Conservation (phyloP, 2,797 vertebrate species). For the Syngnathus acus region DNA sequence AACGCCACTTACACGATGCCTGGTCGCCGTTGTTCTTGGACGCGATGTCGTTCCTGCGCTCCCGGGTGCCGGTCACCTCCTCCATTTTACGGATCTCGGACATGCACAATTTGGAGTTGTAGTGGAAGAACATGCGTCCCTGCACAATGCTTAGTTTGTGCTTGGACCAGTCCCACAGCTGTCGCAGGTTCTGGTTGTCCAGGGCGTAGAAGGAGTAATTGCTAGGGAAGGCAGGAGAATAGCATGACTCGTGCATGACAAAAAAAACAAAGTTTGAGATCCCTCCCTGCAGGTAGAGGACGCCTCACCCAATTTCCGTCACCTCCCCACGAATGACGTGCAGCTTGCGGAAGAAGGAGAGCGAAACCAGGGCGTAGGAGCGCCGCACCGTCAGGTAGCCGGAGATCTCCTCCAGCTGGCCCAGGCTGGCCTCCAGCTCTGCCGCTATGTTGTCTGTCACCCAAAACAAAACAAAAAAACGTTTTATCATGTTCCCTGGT, state of each 20-base stretch:
- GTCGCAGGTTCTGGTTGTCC: slow-evolving; percentile 94
- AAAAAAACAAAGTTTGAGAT: slow-evolving; percentile 14
- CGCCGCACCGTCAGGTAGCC: slow-evolving; percentile 89
- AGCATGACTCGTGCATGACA: neutral
- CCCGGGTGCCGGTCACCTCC: slow-evolving; percentile 83
- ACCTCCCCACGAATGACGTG: slow-evolving; percentile 83
- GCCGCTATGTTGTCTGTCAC: slow-evolving; percentile 87
- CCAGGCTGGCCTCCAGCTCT: slow-evolving; percentile 91
- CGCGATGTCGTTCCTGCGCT: slow-evolving; percentile 83
- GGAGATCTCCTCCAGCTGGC: slow-evolving; percentile 93
- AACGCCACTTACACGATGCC: slow-evolving; percentile 84
- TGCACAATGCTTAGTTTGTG: slow-evolving; percentile 87
- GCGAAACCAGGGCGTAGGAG: slow-evolving; percentile 92
- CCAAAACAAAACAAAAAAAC: slow-evolving; percentile 17
- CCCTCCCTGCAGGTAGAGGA: slow-evolving; percentile 22
- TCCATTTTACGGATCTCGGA: slow-evolving; percentile 90
- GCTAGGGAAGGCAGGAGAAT: slow-evolving; percentile 57
- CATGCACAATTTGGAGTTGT: slow-evolving; percentile 94
- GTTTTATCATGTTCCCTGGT: neutral
- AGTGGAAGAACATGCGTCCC: slow-evolving; percentile 93
- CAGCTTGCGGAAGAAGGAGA: slow-evolving; percentile 94
- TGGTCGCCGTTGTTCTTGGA: slow-evolving; percentile 94
- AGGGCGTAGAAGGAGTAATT: slow-evolving; percentile 94
- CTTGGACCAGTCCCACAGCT: slow-evolving; percentile 98
- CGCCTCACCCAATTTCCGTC: slow-evolving; percentile 81